Base-by-base conservation (phyloP, 1,140 invertebrate genomes). In the Chelonus insularis region DNA sequence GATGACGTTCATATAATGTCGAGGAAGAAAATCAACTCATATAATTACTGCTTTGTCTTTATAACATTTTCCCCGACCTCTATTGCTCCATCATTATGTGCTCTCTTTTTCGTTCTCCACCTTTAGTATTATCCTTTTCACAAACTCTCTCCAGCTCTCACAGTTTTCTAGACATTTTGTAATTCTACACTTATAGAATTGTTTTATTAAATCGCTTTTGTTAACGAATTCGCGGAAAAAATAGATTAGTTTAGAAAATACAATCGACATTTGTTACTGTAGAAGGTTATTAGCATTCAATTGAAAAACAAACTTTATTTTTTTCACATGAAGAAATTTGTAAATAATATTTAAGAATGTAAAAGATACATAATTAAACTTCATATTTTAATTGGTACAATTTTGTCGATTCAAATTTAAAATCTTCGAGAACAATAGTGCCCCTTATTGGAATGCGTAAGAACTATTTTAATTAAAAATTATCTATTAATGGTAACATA, bases 41-140 rank as follows among this genome's bases (percentile, higher is more conserved):
- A 29, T 64, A 68, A 68, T 68, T 68, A 68, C 62, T 66, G 64
- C 60, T 68, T 68, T 65, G 64, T 68, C 65, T 64, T 58, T 57
- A 16, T 23, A 60, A 29, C 25, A 21, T 51, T 51, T 51, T 16
- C 29, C 25, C 29, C 48, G 48, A 51, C 48, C 48, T 51, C 48
- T 34, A 51, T 51, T 34, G 8, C 21, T 16, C 11, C 7, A 16
- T 48, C 21, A 25, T 25, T 48, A 48, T 51, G 23, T 51, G 29
- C 21, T 34, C 29, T 51, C 12, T 23, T 34, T 23, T 34, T 34
- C 14, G 8, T 34, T 23, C 9, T 34, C 29, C 8, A 12, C 5
- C 48, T 34, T 7, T 4, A 16, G n/a, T 18, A 45, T 45, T 45
- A 18, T 14, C 16, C 9, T 45, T 45, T 45, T 45, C 52, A 37